Base-by-base conservation (phyloP, 2,113 vertebrate genomes). In the Riparia riparia region DNA sequence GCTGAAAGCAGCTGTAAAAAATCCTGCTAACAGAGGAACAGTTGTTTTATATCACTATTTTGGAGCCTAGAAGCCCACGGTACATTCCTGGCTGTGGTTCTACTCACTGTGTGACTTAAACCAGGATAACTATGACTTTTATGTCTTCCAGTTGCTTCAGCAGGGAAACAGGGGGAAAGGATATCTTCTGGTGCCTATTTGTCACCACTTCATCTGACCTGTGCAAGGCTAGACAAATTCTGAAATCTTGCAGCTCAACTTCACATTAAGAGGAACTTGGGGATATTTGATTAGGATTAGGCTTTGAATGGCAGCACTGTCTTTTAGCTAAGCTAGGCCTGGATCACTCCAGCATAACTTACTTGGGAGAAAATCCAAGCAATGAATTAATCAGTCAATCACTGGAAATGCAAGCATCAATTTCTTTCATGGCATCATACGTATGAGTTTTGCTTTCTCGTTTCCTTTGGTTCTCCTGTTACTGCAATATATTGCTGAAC, bases 131-230 rank as follows among this genome's bases (percentile, higher is more conserved):
- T 50, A 58, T 11, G 82, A 82, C 71, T 86, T 95, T 80, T 83
- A 87, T 70, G 22, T 86, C 64, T 93, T 91, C 71, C 87, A 88
- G 66, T 96, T 86, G 29, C 82, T 93, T 92, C 82, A 66, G 41
- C 47, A 83, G 74, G 54, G 76, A 90, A 90, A 41, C 5, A 58
- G 25, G 19, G 60, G 4, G 56, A 82, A 82, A 80, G 49, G 41
- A 31, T 86, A 73, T 77, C 29, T 77, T 83, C 76, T 95, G 50
- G 44, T 73, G 29, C 68, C 58, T 92, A 12, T 89, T 89, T 86
- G 68, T 93, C 82, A 86, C 34, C 51, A 56, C 69, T 89, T 94
- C 60, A 44, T 86, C 86, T 83, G 78, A 82, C 50, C 71, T 85
- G 31, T 39, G 69, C 28, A 85, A 63, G 21, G 44, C 26, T 7